phyloP scores from a whole-genome alignment of 2,113 vertebrate species.

The Oncorhynchus gorbuscha region DNA sequence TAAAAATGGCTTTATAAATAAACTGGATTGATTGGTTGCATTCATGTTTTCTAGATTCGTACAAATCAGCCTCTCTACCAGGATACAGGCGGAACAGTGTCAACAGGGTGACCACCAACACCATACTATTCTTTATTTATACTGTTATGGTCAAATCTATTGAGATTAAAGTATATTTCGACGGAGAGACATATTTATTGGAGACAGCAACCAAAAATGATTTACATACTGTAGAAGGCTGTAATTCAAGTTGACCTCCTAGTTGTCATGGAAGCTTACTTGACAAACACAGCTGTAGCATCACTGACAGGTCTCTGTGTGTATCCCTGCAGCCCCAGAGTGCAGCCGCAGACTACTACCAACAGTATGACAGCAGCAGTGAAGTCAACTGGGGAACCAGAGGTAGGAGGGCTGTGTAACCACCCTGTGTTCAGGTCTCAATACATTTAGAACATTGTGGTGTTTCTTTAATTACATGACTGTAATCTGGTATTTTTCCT shows the following conservation, averaged over 20 bases:
- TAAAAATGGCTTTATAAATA: too few species aligned
- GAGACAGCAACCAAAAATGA: too few species aligned
- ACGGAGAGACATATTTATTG: too few species aligned
- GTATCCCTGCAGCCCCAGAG: constrained; percentile 71
- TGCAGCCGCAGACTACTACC: constrained; percentile 84
- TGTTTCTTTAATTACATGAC: constrained; percentile 1
- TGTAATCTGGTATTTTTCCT: constrained; percentile 32
- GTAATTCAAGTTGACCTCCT: too few species aligned
- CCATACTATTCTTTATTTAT: not conserved
- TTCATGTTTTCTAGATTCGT: constrained; percentile 78
- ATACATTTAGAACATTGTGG: not conserved
- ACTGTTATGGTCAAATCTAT: too few species aligned
- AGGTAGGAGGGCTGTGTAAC: constrained; percentile 70
- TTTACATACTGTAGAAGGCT: too few species aligned
- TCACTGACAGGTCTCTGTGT: not conserved
- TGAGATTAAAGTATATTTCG: too few species aligned
- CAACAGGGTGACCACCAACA: constrained; percentile 81
- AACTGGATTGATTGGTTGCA: not conserved
- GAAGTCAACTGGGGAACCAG: constrained; percentile 95
- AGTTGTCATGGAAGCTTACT: too few species aligned
- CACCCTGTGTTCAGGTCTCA: not conserved
- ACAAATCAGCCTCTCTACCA: constrained; percentile 92
- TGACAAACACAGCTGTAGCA: too few species aligned
- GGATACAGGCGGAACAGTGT: constrained; percentile 93
- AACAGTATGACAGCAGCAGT: constrained; percentile 90